A percentile compares a stretch with the other conserved stretches of the same genome.
phyloP scores from a whole-genome alignment of 2,113 vertebrate species.

The Psammodynastes pulverulentus region DNA sequence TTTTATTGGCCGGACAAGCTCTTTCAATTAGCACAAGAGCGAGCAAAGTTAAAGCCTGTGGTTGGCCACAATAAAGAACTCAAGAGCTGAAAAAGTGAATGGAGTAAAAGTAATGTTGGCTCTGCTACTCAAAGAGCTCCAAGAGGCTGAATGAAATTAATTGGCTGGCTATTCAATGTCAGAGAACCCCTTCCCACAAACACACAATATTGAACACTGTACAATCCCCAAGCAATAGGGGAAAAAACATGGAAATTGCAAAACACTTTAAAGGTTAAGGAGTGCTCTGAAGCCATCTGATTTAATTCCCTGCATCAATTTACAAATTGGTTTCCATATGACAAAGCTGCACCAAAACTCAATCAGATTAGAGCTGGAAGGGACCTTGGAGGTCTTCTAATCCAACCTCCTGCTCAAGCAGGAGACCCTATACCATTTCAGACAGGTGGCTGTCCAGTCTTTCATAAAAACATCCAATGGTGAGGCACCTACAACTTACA shows the following conservation, averaged over 20 bases:
- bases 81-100: background rate
- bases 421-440: background rate
- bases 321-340: background rate
- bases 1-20: background rate
- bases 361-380: background rate
- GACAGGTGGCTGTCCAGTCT: background rate
- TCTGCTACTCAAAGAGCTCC: background rate
- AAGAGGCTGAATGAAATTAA: background rate
- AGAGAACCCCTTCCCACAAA: background rate
- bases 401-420: background rate
- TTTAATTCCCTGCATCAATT: background rate
- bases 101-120: background rate
- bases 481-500: background rate
- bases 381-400: background rate
- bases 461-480: background rate
- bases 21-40: background rate
- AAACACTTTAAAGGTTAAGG: background rate
- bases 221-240: background rate
- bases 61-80: background rate
- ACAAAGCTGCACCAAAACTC: background rate
- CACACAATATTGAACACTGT: background rate
- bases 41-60: background rate
- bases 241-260: background rate
- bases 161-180: background rate
- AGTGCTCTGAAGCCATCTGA: background rate